Percentiles rank a stretch among this genome's conserved stretches.
Evolutionary conservation across 1,140 invertebrate species (phyloP).

Genomic region (Drosophila kanapiae): DNA sequence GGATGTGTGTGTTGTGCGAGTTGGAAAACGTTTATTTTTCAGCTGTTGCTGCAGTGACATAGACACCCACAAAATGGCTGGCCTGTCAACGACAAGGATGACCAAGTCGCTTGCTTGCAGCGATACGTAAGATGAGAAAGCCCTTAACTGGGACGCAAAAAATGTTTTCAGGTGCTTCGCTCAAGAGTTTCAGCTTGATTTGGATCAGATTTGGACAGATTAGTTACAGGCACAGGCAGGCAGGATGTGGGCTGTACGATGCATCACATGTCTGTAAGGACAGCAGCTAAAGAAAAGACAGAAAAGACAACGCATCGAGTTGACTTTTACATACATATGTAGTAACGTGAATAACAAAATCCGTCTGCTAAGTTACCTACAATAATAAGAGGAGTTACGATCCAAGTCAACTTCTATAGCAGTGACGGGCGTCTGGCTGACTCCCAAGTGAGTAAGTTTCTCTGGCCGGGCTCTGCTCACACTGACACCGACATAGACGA

Average conservation of each 20-base stretch:
- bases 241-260: not conserved
- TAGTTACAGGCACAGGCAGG: conserved; percentile 1
- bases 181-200: conserved; percentile 37
- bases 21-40: conserved; percentile 61
- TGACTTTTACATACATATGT: no score
- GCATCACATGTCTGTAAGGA: not conserved
- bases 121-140: no score
- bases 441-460: no score
- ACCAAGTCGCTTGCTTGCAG: conserved; percentile 40
- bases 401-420: no score
- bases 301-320: not conserved
- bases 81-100: conserved; percentile 53
- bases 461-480: no score
- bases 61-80: conserved; percentile 58
- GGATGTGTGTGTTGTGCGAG: conserved; percentile 11
- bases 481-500: no score
- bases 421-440: no score
- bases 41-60: conserved; percentile 57
- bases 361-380: not conserved
- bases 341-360: not conserved
- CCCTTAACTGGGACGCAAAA: conserved; percentile 19
- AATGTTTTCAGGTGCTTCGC: conserved; percentile 33
- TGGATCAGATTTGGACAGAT: conserved; percentile 25
- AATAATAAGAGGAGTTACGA: no score
- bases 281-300: not conserved